These are phyloP conservation scores for Biston betularia DNA, from an alignment of 2,888 invertebrate genomes.

Conservation along the genomic window DNA sequence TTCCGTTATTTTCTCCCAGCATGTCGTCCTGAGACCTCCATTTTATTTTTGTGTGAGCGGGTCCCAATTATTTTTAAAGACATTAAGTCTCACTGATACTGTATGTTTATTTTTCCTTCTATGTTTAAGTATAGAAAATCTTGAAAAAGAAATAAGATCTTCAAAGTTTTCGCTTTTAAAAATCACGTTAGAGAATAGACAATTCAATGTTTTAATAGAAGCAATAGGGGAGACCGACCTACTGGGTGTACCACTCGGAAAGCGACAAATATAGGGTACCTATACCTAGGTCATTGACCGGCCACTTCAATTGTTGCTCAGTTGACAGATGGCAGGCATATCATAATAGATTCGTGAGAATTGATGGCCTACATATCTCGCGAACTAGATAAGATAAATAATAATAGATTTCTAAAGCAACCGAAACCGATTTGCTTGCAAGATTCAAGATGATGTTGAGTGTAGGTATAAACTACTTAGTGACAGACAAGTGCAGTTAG, in stretches of 20 bases:
- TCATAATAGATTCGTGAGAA: constrained; percentile 58
- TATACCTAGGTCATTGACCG: constrained; percentile 36
- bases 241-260: constrained; percentile 4
- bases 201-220: background rate
- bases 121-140: no score
- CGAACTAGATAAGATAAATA: constrained; percentile 49
- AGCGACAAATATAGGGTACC: constrained; percentile 26
- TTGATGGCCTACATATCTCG: constrained; percentile 56
- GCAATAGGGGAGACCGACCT: background rate
- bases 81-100: no score
- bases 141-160: no score
- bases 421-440: constrained; percentile 17
- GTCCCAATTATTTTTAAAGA: no score
- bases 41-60: no score
- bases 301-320: constrained; percentile 37
- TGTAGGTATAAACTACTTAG: background rate
- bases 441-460: constrained; percentile 14
- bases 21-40: no score
- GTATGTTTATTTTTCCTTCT: no score
- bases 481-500: background rate
- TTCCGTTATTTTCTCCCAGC: no score
- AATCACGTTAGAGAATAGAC: background rate
- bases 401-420: constrained; percentile 28
- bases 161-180: no score
- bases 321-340: constrained; percentile 54